phyloP scores from a whole-genome alignment of 2,888 invertebrate genomes.

The Heliconius charithonia region DNA sequence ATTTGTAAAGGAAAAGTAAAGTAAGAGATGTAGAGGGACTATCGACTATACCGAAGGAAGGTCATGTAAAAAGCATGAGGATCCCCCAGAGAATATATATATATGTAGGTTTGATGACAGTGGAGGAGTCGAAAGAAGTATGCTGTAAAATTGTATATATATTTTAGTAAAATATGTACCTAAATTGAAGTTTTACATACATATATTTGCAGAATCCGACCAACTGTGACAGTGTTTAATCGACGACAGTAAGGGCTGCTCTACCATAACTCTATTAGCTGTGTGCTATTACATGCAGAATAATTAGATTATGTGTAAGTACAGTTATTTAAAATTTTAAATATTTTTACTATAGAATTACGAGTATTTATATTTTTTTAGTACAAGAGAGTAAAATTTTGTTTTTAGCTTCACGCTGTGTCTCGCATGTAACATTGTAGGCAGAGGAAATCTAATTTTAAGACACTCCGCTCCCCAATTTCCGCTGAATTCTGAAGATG shows the following conservation, averaged over 20 bases:
- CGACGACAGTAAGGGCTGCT: slow-evolving; percentile 1
- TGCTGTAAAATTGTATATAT: no score
- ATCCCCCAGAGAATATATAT: no score
- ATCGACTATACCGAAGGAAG: no score
- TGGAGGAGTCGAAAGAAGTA: fast-evolving
- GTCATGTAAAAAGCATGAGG: no score
- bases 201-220: slow-evolving; percentile 8
- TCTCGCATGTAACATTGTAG: neutral
- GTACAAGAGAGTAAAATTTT: no score
- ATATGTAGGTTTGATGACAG: no score
- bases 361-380: neutral
- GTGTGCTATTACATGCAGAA: neutral
- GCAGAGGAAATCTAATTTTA: neutral
- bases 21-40: no score
- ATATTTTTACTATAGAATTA: neutral
- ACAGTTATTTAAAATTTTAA: neutral
- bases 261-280: slow-evolving; percentile 2
- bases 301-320: neutral
- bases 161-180: no score
- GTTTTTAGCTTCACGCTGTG: neutral
- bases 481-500: neutral
- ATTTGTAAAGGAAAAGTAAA: no score
- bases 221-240: slow-evolving; percentile 24
- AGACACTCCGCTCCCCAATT: neutral
- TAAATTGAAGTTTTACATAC: neutral